Evolutionary conservation across 2,888 invertebrate genomes (phyloP), one percentile per base, ranked within the genome.

Genomic region (Leptarthrus brevirostris): DNA sequence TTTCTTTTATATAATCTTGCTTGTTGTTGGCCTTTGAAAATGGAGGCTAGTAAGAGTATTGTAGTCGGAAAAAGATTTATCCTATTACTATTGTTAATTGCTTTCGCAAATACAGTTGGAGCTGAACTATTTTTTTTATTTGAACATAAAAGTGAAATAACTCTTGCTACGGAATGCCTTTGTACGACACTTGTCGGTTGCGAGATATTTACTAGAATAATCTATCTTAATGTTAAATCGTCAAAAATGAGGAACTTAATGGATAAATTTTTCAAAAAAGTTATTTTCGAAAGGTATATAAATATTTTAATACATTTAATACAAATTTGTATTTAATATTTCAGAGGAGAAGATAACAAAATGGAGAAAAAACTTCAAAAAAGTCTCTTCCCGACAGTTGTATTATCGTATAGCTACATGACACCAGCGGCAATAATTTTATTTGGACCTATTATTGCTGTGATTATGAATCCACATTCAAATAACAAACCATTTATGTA

Each of bases 171-270:
- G 1, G 70, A 73, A 34, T 73, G 70, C 49, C 64, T 73, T 14
- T 73, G 73, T n/a, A 75, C 75, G 20, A 75, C 75, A 12, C 24
- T 75, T 20, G 54, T 70, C 20, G 73, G 75, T 16, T 44, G 30
- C 18, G 49, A 66, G 30, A 16, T 73, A 34, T 26, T 70, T 30
- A 49, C 40, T 44, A 69, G 75, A n/a, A 30, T 75, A 2, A 20
- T 69, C 12, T 40, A 53, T 58, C 53, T 73, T n/a, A 73, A 75
- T 52, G 18, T 70, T 30, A 49, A 47, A 10, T 18, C 20, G 16
- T 61, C 70, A 16, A 5, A 16, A 1, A 49, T 40, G 40, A 6
- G 58, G 16, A 14, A 36, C 24, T 16, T 70, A 14, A 49, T 73
- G 16, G 34, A 56, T 6, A 66, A 30, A 30, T 75, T 75, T 34